Base-by-base conservation (phyloP, 1,140 invertebrate genomes). In the Vollenhovia emeryi region DNA sequence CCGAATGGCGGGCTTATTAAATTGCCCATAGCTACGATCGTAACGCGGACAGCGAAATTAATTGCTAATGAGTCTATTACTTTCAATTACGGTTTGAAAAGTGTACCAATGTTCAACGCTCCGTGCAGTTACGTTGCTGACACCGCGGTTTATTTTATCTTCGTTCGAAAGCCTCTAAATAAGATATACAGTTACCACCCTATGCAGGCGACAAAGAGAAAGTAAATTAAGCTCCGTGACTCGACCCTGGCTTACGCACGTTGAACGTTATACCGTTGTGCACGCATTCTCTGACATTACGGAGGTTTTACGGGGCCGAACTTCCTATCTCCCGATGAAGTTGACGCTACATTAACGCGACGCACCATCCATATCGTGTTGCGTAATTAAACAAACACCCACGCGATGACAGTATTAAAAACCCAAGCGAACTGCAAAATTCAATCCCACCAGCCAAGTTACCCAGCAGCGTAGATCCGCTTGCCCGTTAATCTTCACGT, bases 211-310 rank as follows among this genome's bases (percentile, higher is more conserved):
- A 74, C 33, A 68, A 9, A 52, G n/a, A 52, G 24, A 71, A 27
- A 69, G 21, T 73, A 40, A 82, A 43, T 40, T 45, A 55, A 36
- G 48, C 48, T 3, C 4, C 30, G 60, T 24, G n/a, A 80, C 33
- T 55, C 30, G 13, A 40, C 15, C n/a, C 13, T 24, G 24, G 3
- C 7, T 13, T 36, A 36, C 60, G 36, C 40, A 71, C 24, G 7
- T 21, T 15, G 64, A 52, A 69, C 24, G 18, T 57, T 43, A 55
- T 62, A 30, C 3, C 18, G 74, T 48, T 40, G 27, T 24, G 36
- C 64, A 24, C 50, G 64, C 48, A 75, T 74, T 52, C 33, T 50
- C 52, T 74, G 69, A 73, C 36, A 45, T 75, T 83, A 55, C n/a
- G 40, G 27, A 48, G 43, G 13, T 43, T 64, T 75, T 83, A 75